Evolutionary conservation across 2,113 vertebrate genomes (phyloP).

Genomic region (Hippotragus niger): DNA sequence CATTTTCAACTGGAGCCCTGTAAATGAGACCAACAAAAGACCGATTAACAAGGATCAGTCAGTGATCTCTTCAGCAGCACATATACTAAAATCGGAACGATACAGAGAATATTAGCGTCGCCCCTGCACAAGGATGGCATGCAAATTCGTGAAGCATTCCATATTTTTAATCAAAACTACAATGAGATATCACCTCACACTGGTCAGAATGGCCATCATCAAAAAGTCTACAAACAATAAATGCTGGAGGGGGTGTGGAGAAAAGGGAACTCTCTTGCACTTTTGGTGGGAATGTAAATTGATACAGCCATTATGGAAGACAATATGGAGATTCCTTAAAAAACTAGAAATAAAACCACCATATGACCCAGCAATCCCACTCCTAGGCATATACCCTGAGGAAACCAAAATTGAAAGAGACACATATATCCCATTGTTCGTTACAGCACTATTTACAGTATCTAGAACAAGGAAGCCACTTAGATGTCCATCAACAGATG

Average conservation of each 20-base stretch:
- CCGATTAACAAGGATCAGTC: not conserved
- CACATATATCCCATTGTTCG: not conserved
- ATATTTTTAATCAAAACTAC: not conserved
- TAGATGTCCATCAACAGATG: not conserved
- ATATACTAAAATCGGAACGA: not conserved
- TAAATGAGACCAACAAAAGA: not conserved
- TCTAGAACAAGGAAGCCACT: not conserved
- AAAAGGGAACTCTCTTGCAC: not conserved
- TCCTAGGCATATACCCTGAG: not conserved
- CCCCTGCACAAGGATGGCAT: fast-evolving
- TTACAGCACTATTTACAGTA: not conserved
- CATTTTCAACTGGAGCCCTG: not conserved
- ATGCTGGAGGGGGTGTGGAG: not conserved
- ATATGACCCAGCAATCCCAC: not conserved
- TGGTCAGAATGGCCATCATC: not conserved
- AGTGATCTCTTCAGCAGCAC: not conserved
- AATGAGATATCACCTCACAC: not conserved
- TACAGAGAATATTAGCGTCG: not conserved
- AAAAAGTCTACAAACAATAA: not conserved
- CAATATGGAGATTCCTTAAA: not conserved
- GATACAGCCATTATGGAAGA: not conserved
- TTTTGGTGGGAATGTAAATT: not conserved
- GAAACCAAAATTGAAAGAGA: not conserved
- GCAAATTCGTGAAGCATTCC: not conserved
- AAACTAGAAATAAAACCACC: not conserved